phyloP scores from a whole-genome alignment of 2,797 vertebrate species.

The Propithecus perrieri region DNA sequence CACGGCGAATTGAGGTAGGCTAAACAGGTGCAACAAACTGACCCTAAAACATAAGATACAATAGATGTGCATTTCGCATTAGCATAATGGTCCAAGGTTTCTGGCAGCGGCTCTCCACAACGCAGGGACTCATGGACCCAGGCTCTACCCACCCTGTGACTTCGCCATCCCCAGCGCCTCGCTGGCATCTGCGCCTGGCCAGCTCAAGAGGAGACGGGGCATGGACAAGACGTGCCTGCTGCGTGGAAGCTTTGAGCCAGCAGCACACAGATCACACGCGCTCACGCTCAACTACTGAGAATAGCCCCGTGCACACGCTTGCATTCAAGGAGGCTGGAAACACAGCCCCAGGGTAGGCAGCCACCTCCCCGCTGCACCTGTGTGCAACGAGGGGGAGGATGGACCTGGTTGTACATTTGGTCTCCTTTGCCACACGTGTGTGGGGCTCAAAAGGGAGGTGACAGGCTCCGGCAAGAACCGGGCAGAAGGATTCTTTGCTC shows the following conservation, averaged over 20 bases:
- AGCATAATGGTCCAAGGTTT: not conserved
- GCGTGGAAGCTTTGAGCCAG: not conserved
- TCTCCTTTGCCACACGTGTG: not conserved
- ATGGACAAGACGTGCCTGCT: not conserved
- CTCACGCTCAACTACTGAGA: not conserved
- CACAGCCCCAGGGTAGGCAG: not conserved
- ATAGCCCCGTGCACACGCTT: too few relatives aligned
- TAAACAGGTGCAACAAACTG: not conserved
- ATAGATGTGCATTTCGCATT: not conserved
- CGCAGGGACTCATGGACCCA: not conserved
- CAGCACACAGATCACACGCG: accelerated
- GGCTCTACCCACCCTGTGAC: not conserved
- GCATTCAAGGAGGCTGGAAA: not conserved
- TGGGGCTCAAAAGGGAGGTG: accelerated
- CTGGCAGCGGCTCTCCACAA: not conserved
- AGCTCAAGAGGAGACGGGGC: not conserved
- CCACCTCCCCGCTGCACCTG: not conserved
- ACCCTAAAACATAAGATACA: not conserved
- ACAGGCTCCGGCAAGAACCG: not conserved
- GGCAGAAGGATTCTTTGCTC: not conserved
- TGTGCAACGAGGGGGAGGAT: accelerated
- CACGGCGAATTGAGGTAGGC: not conserved
- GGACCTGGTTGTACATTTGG: not conserved
- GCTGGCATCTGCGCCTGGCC: not conserved
- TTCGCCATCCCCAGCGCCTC: not conserved